Evolutionary conservation across 2,113 vertebrate species (phyloP).

Genomic region (Oxyruncus cristatus): DNA sequence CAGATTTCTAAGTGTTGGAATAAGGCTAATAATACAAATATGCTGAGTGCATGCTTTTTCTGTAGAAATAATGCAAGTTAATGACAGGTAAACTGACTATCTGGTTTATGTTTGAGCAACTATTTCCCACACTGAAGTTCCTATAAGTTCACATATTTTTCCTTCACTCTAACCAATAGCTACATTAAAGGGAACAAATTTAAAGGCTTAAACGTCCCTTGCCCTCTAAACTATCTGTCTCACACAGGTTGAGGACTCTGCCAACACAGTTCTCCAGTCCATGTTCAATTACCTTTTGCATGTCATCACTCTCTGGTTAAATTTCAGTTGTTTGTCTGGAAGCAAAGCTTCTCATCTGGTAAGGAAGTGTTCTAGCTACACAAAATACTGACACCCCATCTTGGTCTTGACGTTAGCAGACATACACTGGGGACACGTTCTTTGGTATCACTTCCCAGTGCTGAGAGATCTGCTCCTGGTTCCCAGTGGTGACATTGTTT

Average conservation of each 20-base stretch:
- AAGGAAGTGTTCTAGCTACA: not conserved
- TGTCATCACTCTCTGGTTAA: not conserved
- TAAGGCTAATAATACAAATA: not conserved
- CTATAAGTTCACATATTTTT: not conserved
- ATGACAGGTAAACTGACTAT: not conserved
- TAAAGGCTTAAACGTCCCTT: not conserved
- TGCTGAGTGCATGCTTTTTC: not conserved
- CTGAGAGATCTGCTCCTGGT: not conserved
- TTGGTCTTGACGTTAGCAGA: not conserved
- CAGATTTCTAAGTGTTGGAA: not conserved
- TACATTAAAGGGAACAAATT: not conserved
- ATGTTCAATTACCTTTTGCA: not conserved
- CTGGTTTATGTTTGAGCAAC: not conserved
- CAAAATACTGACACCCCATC: not conserved
- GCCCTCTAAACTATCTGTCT: not conserved
- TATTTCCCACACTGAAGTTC: not conserved
- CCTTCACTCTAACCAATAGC: not conserved
- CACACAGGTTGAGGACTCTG: fast-evolving
- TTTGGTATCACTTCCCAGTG: fast-evolving
- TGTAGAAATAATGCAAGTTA: not conserved
- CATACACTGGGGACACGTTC: fast-evolving
- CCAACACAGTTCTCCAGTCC: not conserved
- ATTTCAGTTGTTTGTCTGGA: not conserved
- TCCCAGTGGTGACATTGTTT: not conserved
- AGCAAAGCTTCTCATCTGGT: not conserved